Evolutionary conservation across 2,888 invertebrate species (phyloP), one percentile per base, ranked within the genome.

Genomic region (Idaea straminata): DNA sequence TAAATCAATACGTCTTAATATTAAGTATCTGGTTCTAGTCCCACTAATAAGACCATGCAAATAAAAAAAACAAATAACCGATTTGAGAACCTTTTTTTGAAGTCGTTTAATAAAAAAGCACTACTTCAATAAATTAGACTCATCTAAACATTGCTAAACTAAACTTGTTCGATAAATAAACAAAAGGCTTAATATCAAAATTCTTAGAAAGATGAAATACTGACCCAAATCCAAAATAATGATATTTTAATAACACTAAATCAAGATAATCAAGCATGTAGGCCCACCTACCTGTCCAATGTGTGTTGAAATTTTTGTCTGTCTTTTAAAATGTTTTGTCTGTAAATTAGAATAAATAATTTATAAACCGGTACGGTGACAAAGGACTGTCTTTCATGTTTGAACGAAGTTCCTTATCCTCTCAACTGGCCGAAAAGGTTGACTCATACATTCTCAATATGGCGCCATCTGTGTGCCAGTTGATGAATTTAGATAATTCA

Each of bases 111-210:
- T n/a, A n/a, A n/a, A n/a, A n/a, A n/a, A n/a, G n/a, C n/a, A n/a
- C 25, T 10, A 13, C 25, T 57, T 61, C 58, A 61, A 61, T 57
- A 59, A 47, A 57, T 15, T 25, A 57, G 36, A 57, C 7, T 34
- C 13, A 61, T 15, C 60, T 61, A 66, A 16, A 57, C 63, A 59
- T 61, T 25, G 25, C 25, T 25, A 25, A 15, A 38, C 35, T 47
- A 47, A 47, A 13, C 47, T 47, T 47, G 13, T 47, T 47, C 2
- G 10, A 47, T 47, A 47, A 47, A 13, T 7, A 47, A 13, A 47
- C 7, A 13, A 47, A 47, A 6, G 47, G 47, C 10, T 47, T 47
- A 47, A 47, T 47, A 47, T 47, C 10, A 7, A 47, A 6, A 5
- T 47, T 47, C 47, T 47, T 47, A 47, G 47, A 47, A 47, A 47